A percentile compares a stretch with the other conserved stretches of the same genome.
phyloP scores from a whole-genome alignment of 2,113 vertebrate genomes.

The Gobius niger region DNA sequence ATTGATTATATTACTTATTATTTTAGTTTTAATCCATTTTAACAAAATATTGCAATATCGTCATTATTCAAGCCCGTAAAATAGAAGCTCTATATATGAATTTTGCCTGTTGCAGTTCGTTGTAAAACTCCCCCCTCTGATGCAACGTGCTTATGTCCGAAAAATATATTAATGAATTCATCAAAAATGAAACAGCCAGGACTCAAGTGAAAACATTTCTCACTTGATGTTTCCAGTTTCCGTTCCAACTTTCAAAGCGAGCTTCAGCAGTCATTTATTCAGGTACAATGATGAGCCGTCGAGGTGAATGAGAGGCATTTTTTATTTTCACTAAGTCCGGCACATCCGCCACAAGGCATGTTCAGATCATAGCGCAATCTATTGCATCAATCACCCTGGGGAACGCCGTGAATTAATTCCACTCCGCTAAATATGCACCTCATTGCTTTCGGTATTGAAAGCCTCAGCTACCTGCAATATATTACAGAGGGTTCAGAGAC shows the following conservation, averaged over 20 bases:
- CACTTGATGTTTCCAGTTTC: neutral
- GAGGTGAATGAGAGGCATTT: conserved; percentile 25
- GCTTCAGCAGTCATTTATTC: conserved; percentile 2
- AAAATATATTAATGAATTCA: too few relatives aligned
- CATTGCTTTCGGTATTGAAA: conserved; percentile 49
- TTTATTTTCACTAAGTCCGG: conserved; percentile 41
- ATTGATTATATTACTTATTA: too few relatives aligned
- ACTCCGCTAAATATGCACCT: conserved; percentile 46
- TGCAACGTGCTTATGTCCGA: too few relatives aligned
- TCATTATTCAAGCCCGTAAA: too few relatives aligned
- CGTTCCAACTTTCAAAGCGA: neutral
- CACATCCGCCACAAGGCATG: conserved; percentile 29
- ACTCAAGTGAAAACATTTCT: neutral
- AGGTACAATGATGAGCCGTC: conserved; percentile 20
- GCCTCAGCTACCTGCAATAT: conserved; percentile 33
- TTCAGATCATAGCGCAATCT: conserved; percentile 41
- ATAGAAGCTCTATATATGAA: too few relatives aligned
- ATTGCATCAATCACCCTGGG: conserved; percentile 53
- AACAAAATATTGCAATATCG: too few relatives aligned
- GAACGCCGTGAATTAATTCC: conserved; percentile 51
- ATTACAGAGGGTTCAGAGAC: conserved; percentile 15
- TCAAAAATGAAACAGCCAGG: neutral
- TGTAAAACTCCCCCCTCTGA: too few relatives aligned
- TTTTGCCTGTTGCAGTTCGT: too few relatives aligned
- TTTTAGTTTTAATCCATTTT: too few relatives aligned